Evolutionary conservation across 2,797 vertebrate genomes (phyloP).

Genomic region (Petrocephalus sullivani): DNA sequence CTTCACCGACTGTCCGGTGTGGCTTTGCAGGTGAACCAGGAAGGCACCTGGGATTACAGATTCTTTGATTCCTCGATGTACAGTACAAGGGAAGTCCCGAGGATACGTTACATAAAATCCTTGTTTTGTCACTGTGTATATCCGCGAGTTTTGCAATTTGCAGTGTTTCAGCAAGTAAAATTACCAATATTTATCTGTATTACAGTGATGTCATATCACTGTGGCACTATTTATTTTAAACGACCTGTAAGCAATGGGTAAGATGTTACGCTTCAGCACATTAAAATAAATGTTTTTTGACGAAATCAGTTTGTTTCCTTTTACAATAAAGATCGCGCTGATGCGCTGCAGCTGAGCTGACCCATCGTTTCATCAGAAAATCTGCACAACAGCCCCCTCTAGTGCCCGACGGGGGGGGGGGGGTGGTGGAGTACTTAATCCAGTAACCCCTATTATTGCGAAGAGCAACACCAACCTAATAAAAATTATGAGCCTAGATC

Average conservation of each 20-base stretch:
- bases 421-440: background rate
- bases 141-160: background rate
- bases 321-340: background rate
- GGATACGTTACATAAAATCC: background rate
- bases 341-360: background rate
- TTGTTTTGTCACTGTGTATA: background rate
- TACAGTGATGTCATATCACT: background rate
- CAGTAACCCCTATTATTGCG: background rate
- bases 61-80: background rate
- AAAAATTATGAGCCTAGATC: background rate
- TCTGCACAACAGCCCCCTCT: conserved; percentile 22
- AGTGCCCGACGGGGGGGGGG: background rate
- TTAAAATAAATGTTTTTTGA: background rate
- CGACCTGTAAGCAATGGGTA: background rate
- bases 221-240: background rate
- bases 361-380: background rate
- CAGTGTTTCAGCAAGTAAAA: background rate
- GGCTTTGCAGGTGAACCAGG: background rate
- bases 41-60: background rate
- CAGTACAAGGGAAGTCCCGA: background rate
- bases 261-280: background rate
- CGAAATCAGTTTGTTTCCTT: background rate
- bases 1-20: background rate
- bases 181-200: background rate
- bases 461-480: background rate